A percentile compares a stretch with the other conserved stretches of the same genome.
Evolutionary conservation across 1,140 invertebrate genomes (phyloP).

Genomic region (Venustaconcha ellipsiformis): DNA sequence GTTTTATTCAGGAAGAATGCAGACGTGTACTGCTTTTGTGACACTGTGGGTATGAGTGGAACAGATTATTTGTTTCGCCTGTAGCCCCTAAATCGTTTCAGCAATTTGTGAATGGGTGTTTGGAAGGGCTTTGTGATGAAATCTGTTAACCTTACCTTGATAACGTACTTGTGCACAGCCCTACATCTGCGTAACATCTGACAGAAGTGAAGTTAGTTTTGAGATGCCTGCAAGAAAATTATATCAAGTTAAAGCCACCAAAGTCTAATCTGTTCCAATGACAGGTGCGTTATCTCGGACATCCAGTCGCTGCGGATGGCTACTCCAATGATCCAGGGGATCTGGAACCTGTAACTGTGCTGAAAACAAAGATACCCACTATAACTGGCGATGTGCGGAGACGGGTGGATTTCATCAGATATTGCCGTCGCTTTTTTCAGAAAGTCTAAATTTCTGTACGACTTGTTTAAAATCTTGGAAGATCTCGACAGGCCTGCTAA

Average conservation of each 20-base stretch:
- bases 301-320: slow-evolving; percentile 22
- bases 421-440: slow-evolving; percentile 39
- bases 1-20: background rate
- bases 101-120: slow-evolving; percentile 29
- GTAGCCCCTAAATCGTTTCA: slow-evolving; percentile 37
- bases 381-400: background rate
- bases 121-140: slow-evolving; percentile 20
- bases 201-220: slow-evolving; percentile 61
- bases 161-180: slow-evolving; percentile 26
- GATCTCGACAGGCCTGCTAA: slow-evolving; percentile 34
- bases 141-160: slow-evolving; percentile 36
- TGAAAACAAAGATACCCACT: background rate
- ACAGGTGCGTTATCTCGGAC: slow-evolving; percentile 36
- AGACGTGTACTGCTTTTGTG: slow-evolving; percentile 19
- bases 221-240: slow-evolving; percentile 52
- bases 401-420: slow-evolving; percentile 6
- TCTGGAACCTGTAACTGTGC: background rate
- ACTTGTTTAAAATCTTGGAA: slow-evolving; percentile 12
- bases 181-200: slow-evolving; percentile 25
- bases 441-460: slow-evolving; percentile 17
- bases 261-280: slow-evolving; percentile 26
- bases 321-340: slow-evolving; percentile 25
- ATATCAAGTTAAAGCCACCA: slow-evolving; percentile 22
- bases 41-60: slow-evolving; percentile 33
- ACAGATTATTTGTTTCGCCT: slow-evolving; percentile 36